Evolutionary conservation across 1,140 invertebrate species (phyloP), one percentile per base, ranked within the genome.

Genomic region (Formica exsecta): DNA sequence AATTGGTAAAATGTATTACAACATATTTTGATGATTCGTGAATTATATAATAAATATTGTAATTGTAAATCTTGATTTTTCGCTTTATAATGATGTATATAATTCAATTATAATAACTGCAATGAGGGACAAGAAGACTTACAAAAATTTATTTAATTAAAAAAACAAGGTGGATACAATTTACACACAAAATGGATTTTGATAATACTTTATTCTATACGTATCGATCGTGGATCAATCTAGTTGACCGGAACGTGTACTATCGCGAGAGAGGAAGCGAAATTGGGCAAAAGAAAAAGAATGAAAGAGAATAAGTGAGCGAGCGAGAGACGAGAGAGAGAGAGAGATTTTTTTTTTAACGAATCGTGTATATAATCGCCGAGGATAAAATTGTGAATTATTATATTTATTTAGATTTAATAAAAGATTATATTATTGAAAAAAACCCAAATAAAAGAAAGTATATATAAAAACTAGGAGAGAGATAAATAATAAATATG

Each of bases 171-270:
- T 32, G 3, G 32, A 32, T 65, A 81, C 22, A 25, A 57, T 85
- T 85, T 85, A 61, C 16, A 76, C 77, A 61, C 16, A 76, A 76
- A 85, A 2, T 13, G 8, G 1, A 71, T 79, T 85, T 86, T 88
- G 8, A 71, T 75, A 86, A 54, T 59, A 62, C 22, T 79, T 74
- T 86, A 62, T 13, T 32, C 1, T 70, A 22, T 65, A 22, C 7
- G 13, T 19, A 22, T 29, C 16, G 32, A 65, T 64, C 51, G 1
- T 19, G 19, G 48, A 68, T 65, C 3, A 54, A 71, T 54, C 22
- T 44, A 6, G 1, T 65, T n/a, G 13, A 38, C 19, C 9, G n/a
- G 2, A 79, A 59, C 19, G 36, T n/a, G 3, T 54, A n/a, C 22
- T 16, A 25, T 25, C 3, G 0, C 25, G 4, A 38, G 41, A 71